Evolutionary conservation across 92 coral and sea anemone genomes (phyloP), one percentile per base, ranked within the genome.

Genomic region (Epizoanthus stellaris): DNA sequence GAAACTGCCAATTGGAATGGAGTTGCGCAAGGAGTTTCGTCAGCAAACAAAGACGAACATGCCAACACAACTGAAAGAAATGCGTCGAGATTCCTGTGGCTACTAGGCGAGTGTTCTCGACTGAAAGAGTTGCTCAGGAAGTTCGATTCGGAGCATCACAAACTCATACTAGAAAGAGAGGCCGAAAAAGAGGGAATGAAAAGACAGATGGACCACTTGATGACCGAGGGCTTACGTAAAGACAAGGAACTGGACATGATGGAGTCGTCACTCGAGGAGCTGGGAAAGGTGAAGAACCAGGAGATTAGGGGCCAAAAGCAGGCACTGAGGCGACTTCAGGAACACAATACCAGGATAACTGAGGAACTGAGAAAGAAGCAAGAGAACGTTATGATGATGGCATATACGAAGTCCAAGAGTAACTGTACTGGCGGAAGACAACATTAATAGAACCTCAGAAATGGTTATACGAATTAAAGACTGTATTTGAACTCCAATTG

Each of bases 181-280:
- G 77, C 20, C 23, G 77, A 73, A 49, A 73, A 73, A 47, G 77
- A 49, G 59, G 38, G 20, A 47, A 75, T 75, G 67, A 57, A 65
- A 75, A 57, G 23, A 21, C 36, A 47, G 58, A 49, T 73, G 9
- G 39, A 73, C 39, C 77, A 58, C 16, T 38, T 49, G 60, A n/a
- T 5, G 0, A 47, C 52, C 6, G 62, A 73, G 54, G 60, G 16
- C 57, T 14, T 75, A 11, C 16, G 39, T 75, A 76, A 76, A 3
- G 81, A 76, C 67, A 58, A 76, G 42, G 81, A 76, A 38, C 19
- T 76, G 39, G 68, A 58, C 81, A 76, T 59, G 81, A 76, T 76
- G 81, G 81, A 76, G 68, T 57, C 52, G 8, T 76, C 67, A 34
- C 67, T 76, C 4, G 81, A 76, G 14, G 81, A 76, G 52, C 62